A percentile compares a stretch with the other conserved stretches of the same genome.
phyloP scores from a whole-genome alignment of 2,797 vertebrate species.

The Oryzias sinensis region DNA sequence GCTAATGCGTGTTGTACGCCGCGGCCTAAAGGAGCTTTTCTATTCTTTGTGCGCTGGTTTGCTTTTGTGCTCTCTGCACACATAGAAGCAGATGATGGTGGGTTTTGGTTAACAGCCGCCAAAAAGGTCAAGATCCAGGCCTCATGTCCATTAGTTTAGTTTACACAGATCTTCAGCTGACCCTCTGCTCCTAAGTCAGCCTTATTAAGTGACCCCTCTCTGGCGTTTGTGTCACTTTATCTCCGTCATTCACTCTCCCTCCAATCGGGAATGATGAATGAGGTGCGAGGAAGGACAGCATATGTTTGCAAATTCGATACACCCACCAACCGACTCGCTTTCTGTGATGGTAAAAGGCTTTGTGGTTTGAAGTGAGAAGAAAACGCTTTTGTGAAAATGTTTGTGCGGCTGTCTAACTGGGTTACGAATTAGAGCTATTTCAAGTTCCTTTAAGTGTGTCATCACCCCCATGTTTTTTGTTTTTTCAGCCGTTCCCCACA shows the following conservation, averaged over 20 bases:
- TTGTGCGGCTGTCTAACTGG: constrained; percentile 58
- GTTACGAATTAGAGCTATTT: constrained; percentile 55
- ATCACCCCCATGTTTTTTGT: constrained; percentile 27
- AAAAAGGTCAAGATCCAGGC: constrained; percentile 58
- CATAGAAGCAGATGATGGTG: constrained; percentile 49
- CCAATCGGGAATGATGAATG: constrained; percentile 76
- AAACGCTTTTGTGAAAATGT: constrained; percentile 26
- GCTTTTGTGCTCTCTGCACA: constrained; percentile 35
- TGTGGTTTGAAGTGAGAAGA: constrained; percentile 8
- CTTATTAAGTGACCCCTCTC: constrained; percentile 51
- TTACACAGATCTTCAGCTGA: constrained; percentile 54
- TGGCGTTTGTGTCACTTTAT: constrained; percentile 44
- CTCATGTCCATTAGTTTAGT: constrained; percentile 74
- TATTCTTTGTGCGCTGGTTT: constrained; percentile 6
- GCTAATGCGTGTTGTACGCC: constrained; percentile 44
- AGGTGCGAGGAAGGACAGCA: constrained; percentile 52
- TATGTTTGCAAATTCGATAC: constrained; percentile 63
- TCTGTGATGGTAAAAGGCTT: constrained; percentile 15
- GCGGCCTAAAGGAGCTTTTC: constrained; percentile 17
- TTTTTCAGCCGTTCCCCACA: constrained; percentile 9
- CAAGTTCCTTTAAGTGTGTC: constrained; percentile 45
- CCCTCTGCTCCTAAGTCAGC: constrained; percentile 47
- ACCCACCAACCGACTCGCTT: constrained; percentile 39
- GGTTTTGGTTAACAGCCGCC: constrained; percentile 49
- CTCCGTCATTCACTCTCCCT: constrained; percentile 44